Base-by-base conservation (phyloP, 2,797 vertebrate species). In the Sylvilagus floridanus region DNA sequence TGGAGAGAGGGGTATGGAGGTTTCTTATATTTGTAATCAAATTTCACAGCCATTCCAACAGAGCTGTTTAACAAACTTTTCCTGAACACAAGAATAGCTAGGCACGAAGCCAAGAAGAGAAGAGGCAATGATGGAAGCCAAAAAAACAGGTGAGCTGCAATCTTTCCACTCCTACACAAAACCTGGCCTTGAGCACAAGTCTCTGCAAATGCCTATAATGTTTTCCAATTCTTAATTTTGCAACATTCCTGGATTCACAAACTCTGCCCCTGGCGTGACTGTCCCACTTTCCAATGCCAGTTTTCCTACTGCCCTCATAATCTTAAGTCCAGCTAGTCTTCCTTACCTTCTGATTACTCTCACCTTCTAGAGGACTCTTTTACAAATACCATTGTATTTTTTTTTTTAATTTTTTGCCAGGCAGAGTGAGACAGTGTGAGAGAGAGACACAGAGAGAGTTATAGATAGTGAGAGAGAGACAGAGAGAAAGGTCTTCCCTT, bases 141-240 rank as follows among this genome's bases (percentile, higher is more conserved):
- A 96, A 90, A 94, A 95, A 96, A 86, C 96, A 96, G 96, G 96
- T 97, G 96, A 96, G 95, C 83, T 93, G 88, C 88, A 84, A 95
- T 93, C 85, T 95, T 97, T 94, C 71, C 57, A 93, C 90, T 93
- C 93, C 96, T 89, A 97, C 96, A 95, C 83, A 96, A 97, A 97
- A 96, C 90, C 94, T 96, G 95, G 94, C 87, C 91, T 91, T 52
- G 65, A 90, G 84, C 78, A 71, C 4, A 7, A 95, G 50, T 90
- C 82, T 62, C 71, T 91, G 62, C 83, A 89, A 79, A 90, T 78
- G 78, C 73, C 87, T 73, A 85, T 75, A 88, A 69, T 77, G 76
- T 92, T 83, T 91, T 96, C 94, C 81, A 93, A 73, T 75, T 95
- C 86, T 95, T 88, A 89, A 84, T 93, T 95, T 73, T 92, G 63